Evolutionary conservation across 2,888 invertebrate genomes (phyloP), one percentile per base, ranked within the genome.

Genomic region (Drosophila koepferae): DNA sequence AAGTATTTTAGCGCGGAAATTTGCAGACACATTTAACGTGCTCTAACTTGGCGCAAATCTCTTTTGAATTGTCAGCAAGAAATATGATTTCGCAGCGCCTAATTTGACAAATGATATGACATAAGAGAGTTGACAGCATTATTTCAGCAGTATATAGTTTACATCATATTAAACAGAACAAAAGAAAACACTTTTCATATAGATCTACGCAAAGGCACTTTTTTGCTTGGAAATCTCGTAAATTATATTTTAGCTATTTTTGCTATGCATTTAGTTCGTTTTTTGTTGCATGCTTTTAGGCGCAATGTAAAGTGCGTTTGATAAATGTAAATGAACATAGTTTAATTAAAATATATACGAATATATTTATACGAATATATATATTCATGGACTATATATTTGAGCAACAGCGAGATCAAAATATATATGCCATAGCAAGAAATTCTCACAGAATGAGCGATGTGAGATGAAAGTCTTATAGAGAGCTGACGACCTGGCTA

Each of bases 101-200:
- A 87, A 86, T 79, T 86, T 89, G 89, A 86, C 90, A 86, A 80
- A 90, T 85, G 76, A 86, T 70, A 56, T 66, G 85, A 81, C 86
- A 89, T 36, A 56, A 64, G 63, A 68, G 63, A 81, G 55, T 62
- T 90, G 90, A 83, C 87, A 84, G 73, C 68, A 63, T 65, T 63
- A 86, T 79, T 76, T 79, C 75, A 74, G 48, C 18, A 44, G 0
- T 20, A 55, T 31, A 40, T 54, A 48, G 12, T 38, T 31, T 9
- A 4, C 34, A 48, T 0, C 20, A 53, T 20, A 55, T 53, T 1
- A 2, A 8, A 16, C 23, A 3, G 8, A 44, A 14, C 43, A 48
- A 62, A 59, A 34, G 62, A 34, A 44, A 79, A 16, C 43, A 38
- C 34, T 54, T 48, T 49, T 34, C 54, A 55, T 28, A 28, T 6